Percentiles rank a stretch among this genome's conserved stretches.
Evolutionary conservation across 2,113 vertebrate species (phyloP).

Genomic region (Microcebus murinus): DNA sequence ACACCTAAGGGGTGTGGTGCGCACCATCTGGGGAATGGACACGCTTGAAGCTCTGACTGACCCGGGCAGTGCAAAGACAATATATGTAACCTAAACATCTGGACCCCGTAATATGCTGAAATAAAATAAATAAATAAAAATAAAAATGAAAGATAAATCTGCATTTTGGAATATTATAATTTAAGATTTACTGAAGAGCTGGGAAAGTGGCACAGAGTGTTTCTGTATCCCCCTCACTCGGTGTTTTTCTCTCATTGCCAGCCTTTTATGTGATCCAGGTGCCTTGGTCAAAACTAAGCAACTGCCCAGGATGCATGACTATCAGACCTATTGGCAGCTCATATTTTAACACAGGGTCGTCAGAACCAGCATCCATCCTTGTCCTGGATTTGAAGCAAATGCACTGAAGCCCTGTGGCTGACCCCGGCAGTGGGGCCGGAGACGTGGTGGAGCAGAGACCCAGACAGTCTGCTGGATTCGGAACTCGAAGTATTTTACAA

Average conservation of each 20-base stretch:
- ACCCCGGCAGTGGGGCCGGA: too few relatives aligned
- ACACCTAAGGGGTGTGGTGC: too few relatives aligned
- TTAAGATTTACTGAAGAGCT: too few relatives aligned
- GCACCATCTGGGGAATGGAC: too few relatives aligned
- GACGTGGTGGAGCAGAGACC: too few relatives aligned
- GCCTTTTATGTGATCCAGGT: background rate
- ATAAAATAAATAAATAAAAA: too few relatives aligned
- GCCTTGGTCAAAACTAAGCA: background rate
- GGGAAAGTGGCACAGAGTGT: accelerated
- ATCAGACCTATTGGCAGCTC: background rate
- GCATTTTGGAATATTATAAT: background rate
- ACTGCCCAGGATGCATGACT: accelerated
- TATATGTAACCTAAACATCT: too few relatives aligned
- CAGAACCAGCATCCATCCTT: background rate
- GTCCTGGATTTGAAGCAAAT: background rate
- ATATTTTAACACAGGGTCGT: background rate
- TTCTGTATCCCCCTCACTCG: accelerated
- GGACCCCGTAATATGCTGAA: too few relatives aligned
- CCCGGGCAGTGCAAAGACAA: too few relatives aligned
- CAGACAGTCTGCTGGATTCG: background rate
- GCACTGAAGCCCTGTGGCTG: accelerated
- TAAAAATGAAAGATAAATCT: background rate
- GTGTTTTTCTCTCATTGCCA: background rate
- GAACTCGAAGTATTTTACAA: background rate
- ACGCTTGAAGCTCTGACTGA: too few relatives aligned